Base-by-base conservation (phyloP, 2,113 vertebrate species). In the Urocynchramus pylzowi region DNA sequence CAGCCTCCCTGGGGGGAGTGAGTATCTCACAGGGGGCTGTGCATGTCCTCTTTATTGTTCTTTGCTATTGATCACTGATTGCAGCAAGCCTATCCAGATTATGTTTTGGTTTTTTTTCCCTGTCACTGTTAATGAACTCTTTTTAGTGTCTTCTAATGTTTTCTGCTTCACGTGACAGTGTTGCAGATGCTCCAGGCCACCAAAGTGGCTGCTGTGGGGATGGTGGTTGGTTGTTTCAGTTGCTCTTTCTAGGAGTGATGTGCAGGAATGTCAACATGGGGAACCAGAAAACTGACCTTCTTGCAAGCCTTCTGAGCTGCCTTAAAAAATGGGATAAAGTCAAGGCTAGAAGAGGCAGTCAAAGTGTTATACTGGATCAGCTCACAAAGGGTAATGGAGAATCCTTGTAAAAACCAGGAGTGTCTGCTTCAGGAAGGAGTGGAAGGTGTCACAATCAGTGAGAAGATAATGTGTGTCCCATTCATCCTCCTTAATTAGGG, bases 1-100 rank as follows among this genome's bases (percentile, higher is more conserved):
- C 98, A 99, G 99, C 95, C 98, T 99, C 20, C 99, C 99, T 1
- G 99, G 99, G 67, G 99, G 99, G 97, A 99, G 99, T 99, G 98
- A 99, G 99, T 99, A 97, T 97, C 90, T 78, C 60, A 67, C 39
- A 67, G 54, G 31, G 79, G 26, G 2, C 50, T 50, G 73, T 50
- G 59, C 6, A 2, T 2, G 0, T n/a, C 47, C 71, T 67, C 33
- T 59, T 27, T 41, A 4, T 31, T 74, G 7, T 54, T 88, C 37
- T 77, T 33, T 54, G 53, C 14, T 76, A 8, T 8, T 73, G 74
- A 28, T 77, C n/a, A 18, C 18, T 37, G 35, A 54, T 56, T 71
- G 49, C 52, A 53, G 21, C 16, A 65, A 70, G 8, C n/a, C 52
- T 77, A 16, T 80, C 45, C 18, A 39, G 57, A 20, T 73, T 61